Evolutionary conservation across 1,140 invertebrate genomes (phyloP), one percentile per base, ranked within the genome.

Genomic region (Nasonia longicornis): DNA sequence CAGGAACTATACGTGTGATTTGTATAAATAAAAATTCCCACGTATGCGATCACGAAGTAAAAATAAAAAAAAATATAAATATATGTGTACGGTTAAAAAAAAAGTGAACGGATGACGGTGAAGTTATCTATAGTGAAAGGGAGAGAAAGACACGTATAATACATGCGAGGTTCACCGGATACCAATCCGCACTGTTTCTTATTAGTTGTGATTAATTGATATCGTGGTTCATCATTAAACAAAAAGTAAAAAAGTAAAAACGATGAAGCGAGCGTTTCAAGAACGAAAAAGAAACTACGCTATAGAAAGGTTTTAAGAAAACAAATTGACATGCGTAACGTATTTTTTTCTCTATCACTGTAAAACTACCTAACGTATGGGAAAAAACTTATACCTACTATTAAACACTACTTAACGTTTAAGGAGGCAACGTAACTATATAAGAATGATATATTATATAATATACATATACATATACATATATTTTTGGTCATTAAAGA

Each of bases 401-500:
- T 88, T 89, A 89, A 81, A 91, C 88, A 89, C 88, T 89, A 91
- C 86, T 89, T 90, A 90, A 89, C 85, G 86, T 86, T 86, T 90
- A 91, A 90, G 89, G 82, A 88, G 85, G 88, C 87, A 87, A 89
- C 87, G 86, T 88, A 88, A 89, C 85, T 88, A 89, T 88, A 89
- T 87, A 87, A 88, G 87, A 88, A 87, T 87, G 87, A 89, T 87
- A 90, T 90, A 88, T 89, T 88, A 88, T 87, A 88, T 87, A 88
- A 88, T 86, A 87, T 84, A 71, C 22, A 81, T 73, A 77, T 79
- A 78, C 66, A 88, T 86, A 88, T 87, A 90, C 86, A 90, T 91
- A 91, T 90, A 91, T 91, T 91, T 90, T 91, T 91, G 89, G 88
- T 91, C 89, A 90, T 90, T 89, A 89, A 89, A 87, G 87, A 88